These are phyloP conservation scores for Melospiza melodia DNA, from an alignment of 2,113 vertebrate species.

Conservation along the genomic window DNA sequence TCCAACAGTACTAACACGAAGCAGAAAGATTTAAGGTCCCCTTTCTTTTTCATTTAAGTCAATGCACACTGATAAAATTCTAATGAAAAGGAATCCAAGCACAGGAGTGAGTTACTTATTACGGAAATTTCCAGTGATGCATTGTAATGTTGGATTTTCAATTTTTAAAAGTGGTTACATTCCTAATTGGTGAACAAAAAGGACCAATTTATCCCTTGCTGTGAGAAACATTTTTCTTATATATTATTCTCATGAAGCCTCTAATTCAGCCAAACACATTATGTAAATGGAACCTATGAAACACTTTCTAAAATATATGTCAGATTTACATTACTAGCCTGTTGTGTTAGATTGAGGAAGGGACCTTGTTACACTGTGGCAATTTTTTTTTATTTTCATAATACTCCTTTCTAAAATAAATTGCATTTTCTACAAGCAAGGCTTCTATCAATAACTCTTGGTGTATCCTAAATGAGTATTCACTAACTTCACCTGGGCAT, in stretches of 20 bases:
- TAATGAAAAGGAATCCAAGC: background rate
- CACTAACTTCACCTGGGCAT: background rate
- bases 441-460: background rate
- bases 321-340: constrained; percentile 15
- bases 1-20: background rate
- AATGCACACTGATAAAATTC: background rate
- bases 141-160: constrained; percentile 26
- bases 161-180: constrained; percentile 25
- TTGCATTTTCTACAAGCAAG: background rate
- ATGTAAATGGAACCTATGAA: constrained; percentile 27
- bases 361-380: background rate
- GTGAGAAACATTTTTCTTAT: constrained; percentile 12
- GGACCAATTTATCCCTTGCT: constrained; percentile 40
- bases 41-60: background rate
- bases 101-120: background rate
- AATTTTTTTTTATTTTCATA: background rate
- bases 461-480: background rate
- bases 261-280: constrained; percentile 27
- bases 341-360: background rate
- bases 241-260: constrained; percentile 31
- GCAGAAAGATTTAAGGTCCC: background rate
- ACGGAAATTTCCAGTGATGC: background rate
- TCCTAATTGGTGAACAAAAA: constrained; percentile 37
- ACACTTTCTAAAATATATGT: constrained; percentile 12
- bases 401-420: background rate